phyloP scores from a whole-genome alignment of 2,113 vertebrate species.

The Ranitomeya imitator region DNA sequence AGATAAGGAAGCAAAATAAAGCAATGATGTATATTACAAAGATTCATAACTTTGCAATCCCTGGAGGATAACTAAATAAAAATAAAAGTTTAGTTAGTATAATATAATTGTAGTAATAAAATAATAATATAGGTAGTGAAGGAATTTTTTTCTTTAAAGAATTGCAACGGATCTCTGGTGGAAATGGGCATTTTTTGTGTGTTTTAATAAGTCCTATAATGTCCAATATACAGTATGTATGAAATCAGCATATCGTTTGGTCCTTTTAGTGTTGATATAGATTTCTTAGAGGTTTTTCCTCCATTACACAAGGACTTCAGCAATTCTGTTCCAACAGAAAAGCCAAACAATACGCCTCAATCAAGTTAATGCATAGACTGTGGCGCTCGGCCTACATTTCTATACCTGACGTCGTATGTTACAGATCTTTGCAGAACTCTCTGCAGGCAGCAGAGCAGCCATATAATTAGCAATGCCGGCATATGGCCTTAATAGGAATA shows the following conservation, averaged over 20 bases:
- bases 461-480: slow-evolving; percentile 27
- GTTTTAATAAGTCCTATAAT: too few species aligned
- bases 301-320: neutral
- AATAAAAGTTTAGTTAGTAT: too few species aligned
- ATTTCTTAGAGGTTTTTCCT: neutral
- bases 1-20: too few species aligned
- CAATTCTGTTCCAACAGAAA: neutral
- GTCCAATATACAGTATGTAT: neutral
- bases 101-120: too few species aligned
- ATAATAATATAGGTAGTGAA: too few species aligned
- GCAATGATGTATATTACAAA: too few species aligned
- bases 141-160: too few species aligned
- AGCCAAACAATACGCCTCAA: neutral
- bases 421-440: neutral
- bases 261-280: neutral
- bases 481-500: slow-evolving; percentile 45
- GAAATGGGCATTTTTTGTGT: too few species aligned
- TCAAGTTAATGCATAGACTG: neutral
- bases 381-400: neutral
- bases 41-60: too few species aligned
- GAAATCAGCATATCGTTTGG: neutral
- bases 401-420: neutral
- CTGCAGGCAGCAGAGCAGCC: slow-evolving; percentile 32
- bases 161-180: too few species aligned
- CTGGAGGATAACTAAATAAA: too few species aligned